Percentiles rank a stretch among this genome's conserved stretches.
Conservation (phyloP, 2,888 invertebrate species). For the Prenolepis imparis region DNA sequence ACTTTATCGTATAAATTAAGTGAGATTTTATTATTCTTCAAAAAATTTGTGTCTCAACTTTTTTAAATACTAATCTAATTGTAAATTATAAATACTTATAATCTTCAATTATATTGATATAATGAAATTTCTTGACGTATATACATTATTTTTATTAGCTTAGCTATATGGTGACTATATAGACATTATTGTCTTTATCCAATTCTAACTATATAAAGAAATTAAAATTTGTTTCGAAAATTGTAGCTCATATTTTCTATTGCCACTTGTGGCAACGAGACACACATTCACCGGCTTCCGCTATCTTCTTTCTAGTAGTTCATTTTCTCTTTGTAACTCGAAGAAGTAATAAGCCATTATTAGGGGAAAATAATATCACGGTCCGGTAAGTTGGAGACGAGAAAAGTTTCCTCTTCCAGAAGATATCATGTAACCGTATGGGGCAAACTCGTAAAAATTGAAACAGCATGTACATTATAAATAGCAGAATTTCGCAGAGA, state of each 20-base stretch:
- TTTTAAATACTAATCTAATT: no score
- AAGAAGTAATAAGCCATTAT: slow-evolving; percentile 53
- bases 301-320: slow-evolving; percentile 46
- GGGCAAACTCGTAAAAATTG: slow-evolving; percentile 38
- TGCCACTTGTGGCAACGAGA: slow-evolving; percentile 11
- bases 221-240: background rate
- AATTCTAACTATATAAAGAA: background rate
- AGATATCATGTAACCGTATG: slow-evolving; percentile 29
- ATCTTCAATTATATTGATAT: background rate
- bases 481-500: background rate
- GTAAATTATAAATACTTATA: background rate
- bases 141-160: background rate
- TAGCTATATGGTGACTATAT: background rate
- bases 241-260: slow-evolving; percentile 8
- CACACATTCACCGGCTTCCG: slow-evolving; percentile 32
- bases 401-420: slow-evolving; percentile 33
- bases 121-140: background rate
- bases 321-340: slow-evolving; percentile 45
- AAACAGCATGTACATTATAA: slow-evolving; percentile 26
- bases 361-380: slow-evolving; percentile 53
- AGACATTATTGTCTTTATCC: background rate
- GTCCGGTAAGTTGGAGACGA: slow-evolving; percentile 35
- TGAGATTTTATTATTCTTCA: background rate
- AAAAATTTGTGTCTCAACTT: background rate
- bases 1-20: background rate